Evolutionary conservation across 1,140 invertebrate genomes (phyloP), one percentile per base, ranked within the genome.

Genomic region (Drosophila kurseongensis): DNA sequence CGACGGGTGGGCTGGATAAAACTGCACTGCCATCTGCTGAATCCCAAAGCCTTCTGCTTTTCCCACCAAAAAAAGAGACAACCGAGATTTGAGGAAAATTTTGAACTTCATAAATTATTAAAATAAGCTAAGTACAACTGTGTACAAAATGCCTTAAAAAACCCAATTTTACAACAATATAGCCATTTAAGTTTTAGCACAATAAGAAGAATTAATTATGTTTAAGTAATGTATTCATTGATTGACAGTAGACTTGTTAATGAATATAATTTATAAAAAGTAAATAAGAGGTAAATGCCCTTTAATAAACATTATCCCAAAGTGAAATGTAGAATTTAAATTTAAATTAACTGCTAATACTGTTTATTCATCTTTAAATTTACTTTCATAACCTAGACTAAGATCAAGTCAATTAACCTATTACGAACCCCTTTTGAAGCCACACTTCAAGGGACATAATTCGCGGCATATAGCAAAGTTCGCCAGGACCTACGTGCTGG

Each of bases 361-460:
- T 23, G 23, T 23, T 23, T n/a, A 5, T 2, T 16, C 2, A 8
- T 8, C 18, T 47, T 47, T 14, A 5, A 14, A 32, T 32, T 14
- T 5, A 50, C 27, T 32, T 50, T 32, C 27, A 5, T 14, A 14
- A 5, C 47, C n/a, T 0, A 4, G 35, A 0, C 8, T 18, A 14
- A 12, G 45, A 35, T 36, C 13, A 23, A n/a, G 18, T n/a, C 13
- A 55, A 40, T 40, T 55, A 55, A 13, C 23, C 18, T 13, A 27
- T n/a, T 48, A 23, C 44, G 44, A 27, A n/a, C 23, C 36, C 36
- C 14, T 8, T 41, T 40, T 12, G 14, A 44, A 56, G 58, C 63
- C 75, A 54, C 55, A 68, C 71, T 73, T 68, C 62, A 69, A 48
- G 63, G 61, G 81, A 60, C 68, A 78, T 85, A 56, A 68, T 68